Percentiles rank a stretch among this genome's conserved stretches.
Conservation (phyloP, 2,113 vertebrate species). For the Pipa parva region DNA sequence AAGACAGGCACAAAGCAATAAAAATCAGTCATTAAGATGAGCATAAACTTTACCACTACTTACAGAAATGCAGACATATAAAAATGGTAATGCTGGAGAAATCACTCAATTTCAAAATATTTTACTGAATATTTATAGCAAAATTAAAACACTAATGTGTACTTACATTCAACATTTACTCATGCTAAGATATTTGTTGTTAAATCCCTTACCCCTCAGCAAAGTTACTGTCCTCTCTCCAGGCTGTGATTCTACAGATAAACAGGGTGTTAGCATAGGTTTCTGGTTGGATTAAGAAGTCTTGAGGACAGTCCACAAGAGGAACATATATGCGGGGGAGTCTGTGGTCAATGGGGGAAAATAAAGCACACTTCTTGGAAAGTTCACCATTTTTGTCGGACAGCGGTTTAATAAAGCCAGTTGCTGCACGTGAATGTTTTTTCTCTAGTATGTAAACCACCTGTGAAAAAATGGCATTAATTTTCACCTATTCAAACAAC, state of each 20-base stretch:
- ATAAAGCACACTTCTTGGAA: conserved; percentile 75
- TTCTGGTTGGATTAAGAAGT: conserved; percentile 71
- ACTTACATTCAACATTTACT: too few relatives aligned
- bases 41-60: too few relatives aligned
- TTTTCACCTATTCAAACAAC: not conserved
- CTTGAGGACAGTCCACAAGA: conserved; percentile 78
- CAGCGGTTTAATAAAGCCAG: conserved; percentile 85
- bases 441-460: conserved; percentile 90
- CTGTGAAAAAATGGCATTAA: conserved; percentile 56
- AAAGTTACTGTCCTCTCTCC: conserved; percentile 84
- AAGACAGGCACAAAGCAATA: too few relatives aligned
- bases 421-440: conserved; percentile 88
- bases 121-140: too few relatives aligned
- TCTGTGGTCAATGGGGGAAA: conserved; percentile 90
- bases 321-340: conserved; percentile 85
- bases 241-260: conserved; percentile 85
- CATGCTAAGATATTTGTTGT: too few relatives aligned
- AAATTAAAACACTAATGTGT: too few relatives aligned
- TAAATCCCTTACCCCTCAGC: conserved; percentile 81
- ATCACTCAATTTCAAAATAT: too few relatives aligned
- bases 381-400: conserved; percentile 80
- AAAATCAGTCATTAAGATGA: too few relatives aligned
- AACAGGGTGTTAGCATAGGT: conserved; percentile 81
- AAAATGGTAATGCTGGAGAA: too few relatives aligned
- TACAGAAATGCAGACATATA: too few relatives aligned